Evolutionary conservation across 2,113 vertebrate genomes (phyloP).

Genomic region (Xiphophorus couchianus): DNA sequence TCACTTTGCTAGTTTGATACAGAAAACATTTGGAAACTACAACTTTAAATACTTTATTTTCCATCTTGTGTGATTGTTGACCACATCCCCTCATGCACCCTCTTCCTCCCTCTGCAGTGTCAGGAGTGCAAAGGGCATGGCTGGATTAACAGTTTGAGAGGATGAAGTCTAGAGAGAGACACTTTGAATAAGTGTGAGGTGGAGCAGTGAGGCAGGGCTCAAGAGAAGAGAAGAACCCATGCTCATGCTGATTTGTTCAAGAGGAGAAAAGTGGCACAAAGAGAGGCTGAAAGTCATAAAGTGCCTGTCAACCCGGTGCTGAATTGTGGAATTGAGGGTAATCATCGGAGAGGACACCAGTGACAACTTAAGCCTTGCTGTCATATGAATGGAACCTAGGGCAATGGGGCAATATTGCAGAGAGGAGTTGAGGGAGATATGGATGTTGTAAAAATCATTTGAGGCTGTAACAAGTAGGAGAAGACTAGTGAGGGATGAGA

Average conservation of each 20-base stretch:
- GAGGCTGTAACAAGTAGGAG: slow-evolving; percentile 12
- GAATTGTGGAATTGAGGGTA: slow-evolving; percentile 24
- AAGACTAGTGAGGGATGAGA: slow-evolving; percentile 39
- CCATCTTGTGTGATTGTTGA: neutral
- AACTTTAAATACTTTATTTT: neutral
- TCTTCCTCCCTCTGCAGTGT: slow-evolving; percentile 1
- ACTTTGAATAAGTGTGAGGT: slow-evolving; percentile 11
- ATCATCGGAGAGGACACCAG: slow-evolving; percentile 24
- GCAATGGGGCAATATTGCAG: slow-evolving; percentile 5
- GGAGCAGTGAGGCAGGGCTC: neutral
- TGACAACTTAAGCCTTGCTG: slow-evolving; percentile 45
- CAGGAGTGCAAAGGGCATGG: slow-evolving; percentile 17
- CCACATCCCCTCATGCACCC: neutral
- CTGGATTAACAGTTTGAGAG: slow-evolving; percentile 35
- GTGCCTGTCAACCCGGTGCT: slow-evolving; percentile 24
- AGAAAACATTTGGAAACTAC: too few species aligned
- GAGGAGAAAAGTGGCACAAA: slow-evolving; percentile 1
- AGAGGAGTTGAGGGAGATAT: neutral
- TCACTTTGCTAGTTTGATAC: too few species aligned
- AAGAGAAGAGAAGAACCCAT: neutral
- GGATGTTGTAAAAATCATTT: slow-evolving; percentile 9
- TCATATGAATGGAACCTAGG: slow-evolving; percentile 8
- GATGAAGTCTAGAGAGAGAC: slow-evolving; percentile 26
- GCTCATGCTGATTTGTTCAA: slow-evolving; percentile 11
- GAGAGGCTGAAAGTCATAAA: slow-evolving; percentile 24